Conservation (phyloP, 30 jellyfish, hydroid and myxozoan genomes). For the Aurelia sp. region DNA sequence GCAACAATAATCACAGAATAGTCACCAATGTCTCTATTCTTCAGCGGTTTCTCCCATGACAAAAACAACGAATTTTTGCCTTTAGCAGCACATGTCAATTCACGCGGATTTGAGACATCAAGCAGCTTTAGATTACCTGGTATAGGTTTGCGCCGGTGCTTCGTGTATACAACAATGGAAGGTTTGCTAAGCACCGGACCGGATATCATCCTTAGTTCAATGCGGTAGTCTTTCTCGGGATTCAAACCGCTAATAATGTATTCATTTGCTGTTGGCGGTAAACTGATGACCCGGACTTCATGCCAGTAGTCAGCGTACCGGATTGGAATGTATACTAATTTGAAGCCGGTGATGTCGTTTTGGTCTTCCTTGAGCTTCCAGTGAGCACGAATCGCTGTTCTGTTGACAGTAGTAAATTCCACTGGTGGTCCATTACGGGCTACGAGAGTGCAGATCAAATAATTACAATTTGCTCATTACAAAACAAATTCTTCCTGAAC, state of each 20-base stretch:
- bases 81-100: conserved; percentile 52
- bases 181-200: conserved; percentile 59
- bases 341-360: conserved; percentile 59
- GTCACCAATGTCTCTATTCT: conserved; percentile 31
- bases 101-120: conserved; percentile 54
- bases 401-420: conserved; percentile 20
- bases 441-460: neutral
- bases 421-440: conserved; percentile 49
- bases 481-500: too few relatives aligned
- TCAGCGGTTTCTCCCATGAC: conserved; percentile 59
- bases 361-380: conserved; percentile 8
- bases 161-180: conserved; percentile 36
- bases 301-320: conserved; percentile 60
- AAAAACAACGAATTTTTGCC: conserved; percentile 58
- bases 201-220: conserved; percentile 49
- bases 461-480: too few relatives aligned
- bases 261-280: conserved; percentile 5
- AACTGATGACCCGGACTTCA: conserved; percentile 30
- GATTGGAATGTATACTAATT: conserved; percentile 38
- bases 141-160: neutral
- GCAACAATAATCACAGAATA: conserved; percentile 30
- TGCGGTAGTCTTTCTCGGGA: conserved; percentile 55
- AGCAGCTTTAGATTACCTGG: conserved; percentile 35
- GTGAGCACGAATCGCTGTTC: conserved; percentile 34
- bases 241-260: conserved; percentile 17